Conservation (phyloP, 2,113 vertebrate species). For the Marmota flaviventris region DNA sequence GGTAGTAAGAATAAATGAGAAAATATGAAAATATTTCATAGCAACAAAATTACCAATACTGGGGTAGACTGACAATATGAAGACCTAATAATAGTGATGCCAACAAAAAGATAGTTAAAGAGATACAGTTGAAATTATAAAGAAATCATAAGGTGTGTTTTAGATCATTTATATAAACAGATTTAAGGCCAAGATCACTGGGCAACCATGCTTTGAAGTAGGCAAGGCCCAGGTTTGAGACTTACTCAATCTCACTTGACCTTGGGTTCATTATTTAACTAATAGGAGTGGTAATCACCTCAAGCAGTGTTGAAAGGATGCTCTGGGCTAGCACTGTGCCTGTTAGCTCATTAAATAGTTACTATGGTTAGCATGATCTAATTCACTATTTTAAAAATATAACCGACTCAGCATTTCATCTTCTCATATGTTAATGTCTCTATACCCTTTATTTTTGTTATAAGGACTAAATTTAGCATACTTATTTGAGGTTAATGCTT, state of each 20-base stretch:
- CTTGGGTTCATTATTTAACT: neutral
- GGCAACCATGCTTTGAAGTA: neutral
- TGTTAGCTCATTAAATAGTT: neutral
- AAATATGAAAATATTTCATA: constrained; percentile 32
- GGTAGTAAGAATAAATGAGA: constrained; percentile 2
- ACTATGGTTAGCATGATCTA: neutral
- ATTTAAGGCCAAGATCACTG: neutral
- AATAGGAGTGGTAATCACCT: neutral
- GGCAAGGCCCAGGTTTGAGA: neutral
- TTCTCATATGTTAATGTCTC: neutral
- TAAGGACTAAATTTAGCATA: constrained; percentile 32
- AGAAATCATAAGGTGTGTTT: neutral
- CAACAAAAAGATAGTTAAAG: neutral
- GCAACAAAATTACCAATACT: constrained; percentile 28
- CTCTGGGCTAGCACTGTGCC: neutral
- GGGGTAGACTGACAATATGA: neutral
- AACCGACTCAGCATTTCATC: constrained; percentile 10
- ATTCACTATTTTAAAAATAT: constrained; percentile 18
- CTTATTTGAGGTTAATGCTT: constrained; percentile 47
- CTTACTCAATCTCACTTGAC: neutral
- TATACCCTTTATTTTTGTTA: constrained; percentile 3
- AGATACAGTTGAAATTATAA: neutral
- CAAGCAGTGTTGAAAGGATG: neutral
- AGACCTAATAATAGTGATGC: neutral
- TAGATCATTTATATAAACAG: constrained; percentile 19